Evolutionary conservation across 2,888 invertebrate genomes (phyloP), one percentile per base, ranked within the genome.

Genomic region (Magallana nippona): DNA sequence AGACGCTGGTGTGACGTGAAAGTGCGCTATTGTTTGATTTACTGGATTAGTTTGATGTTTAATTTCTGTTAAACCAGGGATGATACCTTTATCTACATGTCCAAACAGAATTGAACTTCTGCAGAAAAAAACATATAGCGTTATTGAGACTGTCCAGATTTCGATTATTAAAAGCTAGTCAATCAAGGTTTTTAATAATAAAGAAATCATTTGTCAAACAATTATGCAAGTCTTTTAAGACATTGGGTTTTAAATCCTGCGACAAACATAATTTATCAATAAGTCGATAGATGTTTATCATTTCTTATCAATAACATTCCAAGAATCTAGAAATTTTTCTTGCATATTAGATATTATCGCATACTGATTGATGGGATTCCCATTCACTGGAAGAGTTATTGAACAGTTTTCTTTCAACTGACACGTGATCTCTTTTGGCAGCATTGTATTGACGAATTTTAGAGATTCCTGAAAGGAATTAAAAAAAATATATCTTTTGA

Each of bases 61-160:
- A 17, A 78, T n/a, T 1, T 77, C 19, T 1, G 78, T 32, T 78
- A 19, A 19, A 8, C 71, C 55, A 22, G 82, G 63, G 2, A 27
- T 78, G 11, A 82, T 44, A 10, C 84, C 84, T 22, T 71, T 71
- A 57, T 84, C 84, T 32, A 84, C 56, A 55, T 71, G 63, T 15
- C 84, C 84, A 82, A 80, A 84, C 22, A 71, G 27, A 11, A 71
- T 13, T 15, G 71, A 71, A 71, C 71, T 71, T 32, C 71, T 71
- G 27, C 13, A 22, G 13, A 32, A 27, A 71, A 27, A 71, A 32
- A 13, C 1, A 32, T 27, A 17, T n/a, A 8, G 17, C 8, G 5
- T 44, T n/a, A n/a, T n/a, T 44, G 5, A 44, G 8, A 44, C 8
- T 44, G 44, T 8, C 44, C 5, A 44, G 44, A 44, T 44, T 44